Conservation (phyloP, 53 echinoderm and acorn worm genomes). For the Astropecten irregularis region DNA sequence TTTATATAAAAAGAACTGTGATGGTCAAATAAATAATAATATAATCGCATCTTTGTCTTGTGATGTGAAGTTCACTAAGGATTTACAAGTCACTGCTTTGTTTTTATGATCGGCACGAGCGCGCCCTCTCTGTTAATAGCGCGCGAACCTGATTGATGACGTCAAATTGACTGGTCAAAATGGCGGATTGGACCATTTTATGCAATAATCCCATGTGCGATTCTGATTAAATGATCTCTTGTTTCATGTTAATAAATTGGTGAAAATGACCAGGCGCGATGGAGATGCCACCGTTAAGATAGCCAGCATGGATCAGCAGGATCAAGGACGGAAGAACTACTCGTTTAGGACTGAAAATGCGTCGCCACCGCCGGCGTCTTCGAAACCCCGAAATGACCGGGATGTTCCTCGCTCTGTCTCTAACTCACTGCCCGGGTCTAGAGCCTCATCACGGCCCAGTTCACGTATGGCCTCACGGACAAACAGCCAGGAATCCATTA, state of each 20-base stretch:
- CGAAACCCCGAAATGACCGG: conserved; percentile 12
- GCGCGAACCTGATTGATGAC: not conserved
- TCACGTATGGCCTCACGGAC: conserved; percentile 80
- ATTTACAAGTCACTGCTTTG: too few relatives aligned
- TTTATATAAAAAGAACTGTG: too few relatives aligned
- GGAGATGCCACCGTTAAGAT: conserved; percentile 63
- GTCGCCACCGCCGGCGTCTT: not conserved
- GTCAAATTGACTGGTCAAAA: not conserved
- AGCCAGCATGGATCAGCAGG: conserved; percentile 66
- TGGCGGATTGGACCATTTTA: not conserved
- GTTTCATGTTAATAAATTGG: not conserved
- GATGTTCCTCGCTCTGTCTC: conserved; percentile 71
- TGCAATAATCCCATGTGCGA: too few relatives aligned
- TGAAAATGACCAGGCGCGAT: conserved; percentile 77
- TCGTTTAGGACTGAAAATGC: conserved; percentile 43
- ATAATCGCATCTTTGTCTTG: too few relatives aligned
- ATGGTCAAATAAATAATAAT: too few relatives aligned
- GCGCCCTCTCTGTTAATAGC: too few relatives aligned
- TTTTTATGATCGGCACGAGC: too few relatives aligned
- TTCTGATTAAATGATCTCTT: not conserved
- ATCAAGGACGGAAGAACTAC: conserved; percentile 33
- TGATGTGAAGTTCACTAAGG: too few relatives aligned
- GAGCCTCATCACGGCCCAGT: conserved; percentile 80
- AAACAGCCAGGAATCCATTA: conserved; percentile 96
- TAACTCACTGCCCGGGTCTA: conserved; percentile 74